Base-by-base conservation (phyloP, 2,888 invertebrate species). In the Drosophila pseudotakahashii region DNA sequence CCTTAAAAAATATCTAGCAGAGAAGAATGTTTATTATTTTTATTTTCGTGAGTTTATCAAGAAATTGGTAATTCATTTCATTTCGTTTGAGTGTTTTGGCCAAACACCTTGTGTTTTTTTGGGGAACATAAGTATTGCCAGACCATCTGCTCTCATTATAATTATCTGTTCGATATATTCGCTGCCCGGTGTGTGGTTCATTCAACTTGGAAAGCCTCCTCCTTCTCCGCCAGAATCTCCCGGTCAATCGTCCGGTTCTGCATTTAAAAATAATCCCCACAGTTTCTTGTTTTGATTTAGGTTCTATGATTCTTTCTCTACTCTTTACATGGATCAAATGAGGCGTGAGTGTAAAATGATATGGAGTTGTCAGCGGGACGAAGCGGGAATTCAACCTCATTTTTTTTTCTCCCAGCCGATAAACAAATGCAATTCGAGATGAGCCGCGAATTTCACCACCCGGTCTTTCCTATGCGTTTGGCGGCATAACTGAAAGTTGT, bases 341-440 rank as follows among this genome's bases (percentile, higher is more conserved):
- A n/a, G 62, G 66, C 54, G 39, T 39, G 36, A 42, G 55, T 78
- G 85, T 77, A 85, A 80, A 79, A 77, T 82, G 68, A 73, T 72
- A 69, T 48, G 58, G 52, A 54, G 10, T 6, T 13, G 68, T 26
- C 34, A 7, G 26, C 9, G 45, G 45, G 30, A 30, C 10, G 45
- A 30, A 1, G 26, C 5, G 32, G 44, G 36, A 45, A 23, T 34
- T 34, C 26, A 62, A 50, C 63, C 62, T 48, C 30, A 41, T 63
- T 48, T 48, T 41, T 32, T 41, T 32, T 42, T 42, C 34, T 16
- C 23, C n/a, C 23, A 11, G 41, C 10, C 62, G 34, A 62, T 61
- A 45, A 59, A 37, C 60, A 59, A 37, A 63, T 80, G 80, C 83
- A 82, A 80, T 79, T 75, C 58, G 82, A 85, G 77, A 82, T 85